Evolutionary conservation across 1,140 invertebrate species (phyloP), one percentile per base, ranked within the genome.

Genomic region (Holcopasites calliopsidis): DNA sequence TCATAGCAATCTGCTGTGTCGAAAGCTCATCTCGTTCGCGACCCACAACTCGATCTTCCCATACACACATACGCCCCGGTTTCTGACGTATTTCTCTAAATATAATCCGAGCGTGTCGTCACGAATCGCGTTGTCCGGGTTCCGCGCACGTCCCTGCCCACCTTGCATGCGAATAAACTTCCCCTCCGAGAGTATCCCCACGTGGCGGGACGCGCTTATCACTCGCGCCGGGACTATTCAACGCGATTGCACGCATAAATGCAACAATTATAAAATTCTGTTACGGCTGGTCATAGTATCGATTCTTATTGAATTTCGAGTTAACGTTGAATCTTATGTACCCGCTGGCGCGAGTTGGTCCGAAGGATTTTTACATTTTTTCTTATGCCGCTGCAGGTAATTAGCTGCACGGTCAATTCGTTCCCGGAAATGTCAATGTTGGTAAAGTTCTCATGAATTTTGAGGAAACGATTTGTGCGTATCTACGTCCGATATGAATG

Each of bases 1-100:
- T 38, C 49, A 81, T 76, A 72, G 77, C 77, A 81, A 61, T 82
- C 75, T 61, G 70, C 42, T 55, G 62, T 69, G 79, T 78, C 40
- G 42, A 77, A 68, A 76, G 66, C 66, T 66, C 60, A 61, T 76
- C 77, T n/a, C n/a, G n/a, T n/a, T n/a, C n/a, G n/a, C n/a, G n/a
- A 58, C 49, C 55, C 71, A 40, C 38, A 26, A 2, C 62, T 73
- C 77, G 77, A 76, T 33, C 60, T 66, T 44, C 64, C 26, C 47
- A 10, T 21, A 18, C 16, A 23, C 10, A n/a, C n/a, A n/a, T 21
- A 1, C 28, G 16, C n/a, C 23, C 23, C 47, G 28, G 47, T 61
- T 65, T 60, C 62, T 79, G 65, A 85, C 79, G 82, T 82, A 79
- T 84, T 79, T 82, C 65, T 84, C 79, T 84, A 85, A 85, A 84